Base-by-base conservation (phyloP, 1,140 invertebrate species). In the Lerema accius region DNA sequence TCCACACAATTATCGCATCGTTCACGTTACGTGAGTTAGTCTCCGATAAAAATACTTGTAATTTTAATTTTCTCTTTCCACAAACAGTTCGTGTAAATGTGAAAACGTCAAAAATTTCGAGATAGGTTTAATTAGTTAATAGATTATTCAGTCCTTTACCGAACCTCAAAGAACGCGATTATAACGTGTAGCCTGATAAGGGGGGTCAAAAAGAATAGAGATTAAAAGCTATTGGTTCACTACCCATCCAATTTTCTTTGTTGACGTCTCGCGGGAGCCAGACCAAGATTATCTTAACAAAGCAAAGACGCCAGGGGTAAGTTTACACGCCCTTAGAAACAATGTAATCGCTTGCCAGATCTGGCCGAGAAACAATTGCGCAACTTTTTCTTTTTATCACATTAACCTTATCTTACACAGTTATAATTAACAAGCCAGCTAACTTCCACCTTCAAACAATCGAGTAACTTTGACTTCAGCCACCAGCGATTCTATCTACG, bases 181-280 rank as follows among this genome's bases (percentile, higher is more conserved):
- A 89, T 86, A 81, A 80, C 76, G 62, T 78, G 77, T 75, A 81
- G 80, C 63, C 55, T 84, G 83, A 87, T 87, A 90, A 87, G 76
- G 68, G 77, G 78, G 78, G 78, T 83, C 84, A 86, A 89, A 89
- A 90, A 86, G 80, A 84, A 73, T 76, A 58, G 63, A 76, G 82
- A 89, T 87, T 90, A 89, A 87, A 88, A 85, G 84, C 76, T 80
- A 90, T 89, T 90, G 87, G 87, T 86, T 79, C 78, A 79, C 84
- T 89, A 86, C 87, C 87, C 87, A 90, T 89, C 86, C 86, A 89
- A 90, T 90, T 86, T 90, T 83, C 87, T 90, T 90, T 90, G 86
- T 89, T 89, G 86, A 89, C 80, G 86, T 87, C 87, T 73, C 83
- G 17, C 16, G 81, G 84, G 86, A 82, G 73, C 78, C 61, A 75